Evolutionary conservation across 2,888 invertebrate genomes (phyloP).

Genomic region (Meandrusa payeni): DNA sequence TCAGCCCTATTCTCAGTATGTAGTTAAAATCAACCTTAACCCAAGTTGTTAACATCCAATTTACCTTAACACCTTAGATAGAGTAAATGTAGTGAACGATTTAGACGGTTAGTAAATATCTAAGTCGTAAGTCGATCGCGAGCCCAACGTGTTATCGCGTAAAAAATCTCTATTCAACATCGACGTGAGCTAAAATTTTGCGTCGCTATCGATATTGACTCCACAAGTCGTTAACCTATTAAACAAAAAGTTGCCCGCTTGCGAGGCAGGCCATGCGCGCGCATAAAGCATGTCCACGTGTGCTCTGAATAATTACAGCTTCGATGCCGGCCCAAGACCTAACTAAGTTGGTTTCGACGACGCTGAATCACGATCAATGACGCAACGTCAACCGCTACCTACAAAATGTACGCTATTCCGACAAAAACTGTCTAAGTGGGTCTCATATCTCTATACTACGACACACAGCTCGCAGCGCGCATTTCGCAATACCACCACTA

Average conservation of each 20-base stretch:
- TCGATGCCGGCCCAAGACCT: conserved; percentile 21
- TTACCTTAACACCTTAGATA: not conserved
- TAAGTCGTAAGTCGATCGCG: conserved; percentile 11
- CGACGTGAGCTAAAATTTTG: conserved; percentile 33
- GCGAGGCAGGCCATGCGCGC: conserved; percentile 58
- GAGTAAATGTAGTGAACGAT: no score
- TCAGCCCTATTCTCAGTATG: no score
- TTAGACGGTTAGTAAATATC: conserved; percentile 15
- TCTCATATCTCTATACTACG: conserved; percentile 18
- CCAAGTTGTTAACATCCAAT: not conserved
- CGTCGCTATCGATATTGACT: conserved; percentile 44
- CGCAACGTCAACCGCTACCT: conserved; percentile 48
- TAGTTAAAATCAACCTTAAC: conserved; percentile 13
- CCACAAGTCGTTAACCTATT: conserved; percentile 68
- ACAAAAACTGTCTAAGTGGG: conserved; percentile 40
- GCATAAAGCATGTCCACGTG: conserved; percentile 71
- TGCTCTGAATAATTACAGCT: conserved; percentile 70
- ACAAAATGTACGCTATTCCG: conserved; percentile 38
- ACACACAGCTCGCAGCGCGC: conserved; percentile 11
- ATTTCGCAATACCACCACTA: conserved; percentile 8
- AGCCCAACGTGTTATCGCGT: conserved; percentile 6
- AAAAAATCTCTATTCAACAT: conserved; percentile 17
- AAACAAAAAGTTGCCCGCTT: conserved; percentile 63
- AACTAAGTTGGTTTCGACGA: conserved; percentile 50
- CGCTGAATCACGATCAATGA: conserved; percentile 61